Conservation (phyloP, 2,797 vertebrate species). For the Enoplosus armatus region DNA sequence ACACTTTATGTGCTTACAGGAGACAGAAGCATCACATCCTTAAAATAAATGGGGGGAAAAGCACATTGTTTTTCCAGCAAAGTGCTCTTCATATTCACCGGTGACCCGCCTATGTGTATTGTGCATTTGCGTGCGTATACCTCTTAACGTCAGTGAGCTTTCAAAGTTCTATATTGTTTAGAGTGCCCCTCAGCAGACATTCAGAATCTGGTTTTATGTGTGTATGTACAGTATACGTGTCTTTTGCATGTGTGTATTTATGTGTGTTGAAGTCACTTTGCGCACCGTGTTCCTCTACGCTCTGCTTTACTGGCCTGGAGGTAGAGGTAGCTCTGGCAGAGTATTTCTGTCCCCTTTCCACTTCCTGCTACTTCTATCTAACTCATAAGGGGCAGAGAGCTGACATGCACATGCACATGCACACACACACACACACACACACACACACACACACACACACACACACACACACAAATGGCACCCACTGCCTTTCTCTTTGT, state of each 20-base stretch:
- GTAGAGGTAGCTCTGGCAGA: conserved; percentile 52
- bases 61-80: conserved; percentile 22
- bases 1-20: background rate
- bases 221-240: conserved; percentile 20
- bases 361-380: conserved; percentile 67
- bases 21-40: conserved; percentile 17
- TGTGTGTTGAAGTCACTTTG: conserved; percentile 40
- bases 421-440: conserved; percentile 50
- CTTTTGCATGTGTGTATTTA: conserved; percentile 23
- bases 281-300: conserved; percentile 12
- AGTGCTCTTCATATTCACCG: conserved; percentile 35
- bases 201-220: conserved; percentile 30
- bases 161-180: conserved; percentile 41
- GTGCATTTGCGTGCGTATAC: conserved; percentile 8
- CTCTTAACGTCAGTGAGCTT: conserved; percentile 33
- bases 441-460: conserved; percentile 45
- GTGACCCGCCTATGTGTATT: background rate
- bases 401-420: conserved; percentile 46
- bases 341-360: conserved; percentile 71
- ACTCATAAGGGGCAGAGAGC: conserved; percentile 55
- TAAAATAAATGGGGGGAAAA: conserved; percentile 24
- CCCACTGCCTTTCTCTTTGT: conserved; percentile 72
- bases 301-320: conserved; percentile 63
- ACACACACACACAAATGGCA: conserved; percentile 52
- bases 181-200: conserved; percentile 39